These are phyloP conservation scores for Temnothorax unifasciatus DNA, from an alignment of 2,888 invertebrate species.

Conservation along the genomic window DNA sequence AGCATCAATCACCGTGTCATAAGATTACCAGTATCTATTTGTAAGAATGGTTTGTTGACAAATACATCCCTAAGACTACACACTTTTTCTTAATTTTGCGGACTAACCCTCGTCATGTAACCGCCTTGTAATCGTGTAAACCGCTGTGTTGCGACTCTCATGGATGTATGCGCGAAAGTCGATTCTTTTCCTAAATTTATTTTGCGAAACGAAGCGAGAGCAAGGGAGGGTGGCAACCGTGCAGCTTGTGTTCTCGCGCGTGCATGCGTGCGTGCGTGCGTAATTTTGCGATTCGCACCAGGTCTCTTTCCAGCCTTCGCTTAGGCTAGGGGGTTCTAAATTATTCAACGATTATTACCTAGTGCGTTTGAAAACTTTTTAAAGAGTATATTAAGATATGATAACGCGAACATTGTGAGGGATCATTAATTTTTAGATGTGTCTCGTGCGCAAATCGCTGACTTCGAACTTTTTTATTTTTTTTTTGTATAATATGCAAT, in stretches of 20 bases:
- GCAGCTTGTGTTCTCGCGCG: constrained; percentile 47
- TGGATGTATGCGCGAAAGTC: constrained; percentile 52
- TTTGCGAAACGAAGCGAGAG: constrained; percentile 38
- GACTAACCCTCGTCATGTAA: constrained; percentile 74
- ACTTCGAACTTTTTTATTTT: constrained; percentile 35
- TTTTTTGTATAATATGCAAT: background rate
- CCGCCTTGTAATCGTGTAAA: constrained; percentile 74
- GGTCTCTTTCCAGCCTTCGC: constrained; percentile 61
- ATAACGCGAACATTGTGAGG: constrained; percentile 55
- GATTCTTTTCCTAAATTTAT: constrained; percentile 58
- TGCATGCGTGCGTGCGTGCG: constrained; percentile 47
- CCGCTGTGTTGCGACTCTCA: constrained; percentile 73
- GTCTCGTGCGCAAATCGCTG: constrained; percentile 11
- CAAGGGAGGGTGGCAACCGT: constrained; percentile 13
- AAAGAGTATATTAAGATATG: constrained; percentile 39
- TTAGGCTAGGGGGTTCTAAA: constrained; percentile 55
- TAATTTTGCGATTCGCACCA: constrained; percentile 70
- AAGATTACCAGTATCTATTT: constrained; percentile 73
- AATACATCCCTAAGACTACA: constrained; percentile 63
- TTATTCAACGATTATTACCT: constrained; percentile 61
- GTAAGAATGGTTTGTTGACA: constrained; percentile 75
- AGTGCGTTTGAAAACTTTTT: constrained; percentile 61
- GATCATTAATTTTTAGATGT: constrained; percentile 70
- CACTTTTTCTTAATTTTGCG: constrained; percentile 60
- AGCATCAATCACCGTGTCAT: constrained; percentile 75